Conservation (phyloP, 2,113 vertebrate genomes). For the Ia io region DNA sequence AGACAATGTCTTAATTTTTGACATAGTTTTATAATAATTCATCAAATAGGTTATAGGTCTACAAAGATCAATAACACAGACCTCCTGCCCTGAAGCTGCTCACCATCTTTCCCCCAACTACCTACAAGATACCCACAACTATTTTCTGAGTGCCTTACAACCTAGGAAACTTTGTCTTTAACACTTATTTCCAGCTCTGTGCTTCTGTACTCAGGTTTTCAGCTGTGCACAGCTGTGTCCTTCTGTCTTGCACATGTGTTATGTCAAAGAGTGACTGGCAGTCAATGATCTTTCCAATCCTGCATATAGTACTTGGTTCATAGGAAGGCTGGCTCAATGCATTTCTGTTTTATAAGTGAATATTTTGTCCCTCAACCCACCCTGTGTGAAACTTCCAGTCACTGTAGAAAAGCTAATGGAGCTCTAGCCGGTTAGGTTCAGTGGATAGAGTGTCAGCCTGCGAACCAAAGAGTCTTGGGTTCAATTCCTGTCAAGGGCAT, state of each 20-base stretch:
- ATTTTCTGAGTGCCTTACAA: background rate
- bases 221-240: background rate
- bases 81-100: background rate
- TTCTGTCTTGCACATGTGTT: background rate
- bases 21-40: constrained; percentile 4
- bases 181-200: background rate
- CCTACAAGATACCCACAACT: background rate
- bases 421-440: no score
- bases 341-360: constrained; percentile 22
- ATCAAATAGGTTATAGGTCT: background rate
- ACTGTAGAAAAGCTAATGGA: background rate
- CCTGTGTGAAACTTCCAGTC: background rate
- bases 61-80: background rate
- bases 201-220: background rate
- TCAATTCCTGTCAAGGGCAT: no score
- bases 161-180: background rate
- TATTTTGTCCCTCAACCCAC: background rate
- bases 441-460: no score
- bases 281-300: background rate
- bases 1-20: background rate
- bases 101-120: background rate
- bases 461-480: no score
- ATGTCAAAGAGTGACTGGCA: constrained; percentile 40
- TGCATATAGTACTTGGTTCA: background rate
- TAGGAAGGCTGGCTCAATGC: background rate